These are phyloP conservation scores for Lymantria monacha DNA, from an alignment of 2,888 invertebrate genomes.

Conservation along the genomic window DNA sequence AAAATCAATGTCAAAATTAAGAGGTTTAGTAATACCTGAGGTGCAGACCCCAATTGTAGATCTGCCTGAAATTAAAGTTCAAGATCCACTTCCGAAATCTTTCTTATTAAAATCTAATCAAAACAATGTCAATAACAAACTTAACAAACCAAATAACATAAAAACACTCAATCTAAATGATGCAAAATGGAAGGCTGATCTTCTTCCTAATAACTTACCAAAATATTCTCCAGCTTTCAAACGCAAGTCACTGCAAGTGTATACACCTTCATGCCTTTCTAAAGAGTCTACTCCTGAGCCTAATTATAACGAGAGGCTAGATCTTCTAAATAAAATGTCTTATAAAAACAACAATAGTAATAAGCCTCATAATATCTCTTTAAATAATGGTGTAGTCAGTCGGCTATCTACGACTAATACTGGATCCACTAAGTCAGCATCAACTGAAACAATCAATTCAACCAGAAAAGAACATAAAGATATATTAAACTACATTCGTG, in stretches of 20 bases:
- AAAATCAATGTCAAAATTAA: constrained; percentile 90
- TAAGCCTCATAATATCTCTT: constrained; percentile 42
- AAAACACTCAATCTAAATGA: constrained; percentile 60
- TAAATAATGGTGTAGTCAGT: constrained; percentile 52
- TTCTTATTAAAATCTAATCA: constrained; percentile 64
- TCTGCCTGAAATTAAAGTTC: constrained; percentile 92
- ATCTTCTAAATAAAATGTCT: constrained; percentile 49
- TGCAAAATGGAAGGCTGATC: constrained; percentile 68
- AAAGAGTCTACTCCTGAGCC: constrained; percentile 77
- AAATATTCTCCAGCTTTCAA: constrained; percentile 93
- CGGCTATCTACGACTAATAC: constrained; percentile 39
- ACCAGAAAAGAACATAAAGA: constrained; percentile 58
- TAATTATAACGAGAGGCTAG: constrained; percentile 57
- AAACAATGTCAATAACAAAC: constrained; percentile 52
- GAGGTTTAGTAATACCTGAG: constrained; percentile 95
- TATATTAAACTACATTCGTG: constrained; percentile 52
- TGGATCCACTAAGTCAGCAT: constrained; percentile 36
- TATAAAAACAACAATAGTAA: constrained; percentile 47
- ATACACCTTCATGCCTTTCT: constrained; percentile 70
- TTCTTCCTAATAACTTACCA: constrained; percentile 82
- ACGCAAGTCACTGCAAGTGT: constrained; percentile 87
- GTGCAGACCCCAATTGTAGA: constrained; percentile 85
- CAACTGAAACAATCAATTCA: constrained; percentile 36
- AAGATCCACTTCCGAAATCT: constrained; percentile 79
- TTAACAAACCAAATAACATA: constrained; percentile 49